Conservation (phyloP, 2,888 invertebrate species). For the Ashinkailepas kermadecensis region DNA sequence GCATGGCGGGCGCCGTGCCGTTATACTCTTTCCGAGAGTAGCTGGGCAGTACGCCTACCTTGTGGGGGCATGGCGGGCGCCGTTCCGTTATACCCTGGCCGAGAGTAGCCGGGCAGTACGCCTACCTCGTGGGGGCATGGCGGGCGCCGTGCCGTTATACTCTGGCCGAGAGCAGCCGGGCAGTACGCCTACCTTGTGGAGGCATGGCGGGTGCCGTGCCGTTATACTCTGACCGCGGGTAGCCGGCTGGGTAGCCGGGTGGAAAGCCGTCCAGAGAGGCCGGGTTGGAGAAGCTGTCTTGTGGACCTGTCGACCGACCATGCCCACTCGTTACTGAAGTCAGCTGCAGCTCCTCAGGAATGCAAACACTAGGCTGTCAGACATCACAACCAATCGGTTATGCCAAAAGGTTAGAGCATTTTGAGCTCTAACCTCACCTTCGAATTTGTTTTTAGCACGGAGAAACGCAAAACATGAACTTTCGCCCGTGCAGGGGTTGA, state of each 20-base stretch:
- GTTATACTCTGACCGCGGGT: conserved; percentile 11
- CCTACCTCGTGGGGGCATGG: neutral
- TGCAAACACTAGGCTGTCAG: too few species aligned
- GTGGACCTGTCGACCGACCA: neutral
- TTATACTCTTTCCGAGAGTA: neutral
- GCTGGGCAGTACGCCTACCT: neutral
- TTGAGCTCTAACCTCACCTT: too few species aligned
- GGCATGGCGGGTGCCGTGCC: neutral
- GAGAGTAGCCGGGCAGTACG: too few species aligned
- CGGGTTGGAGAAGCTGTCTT: conserved; percentile 28
- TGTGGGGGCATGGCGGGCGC: neutral
- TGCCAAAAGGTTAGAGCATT: too few species aligned
- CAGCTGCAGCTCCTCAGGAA: too few species aligned
- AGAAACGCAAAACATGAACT: too few species aligned
- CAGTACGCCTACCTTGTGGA: neutral
- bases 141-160: neutral
- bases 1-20: neutral
- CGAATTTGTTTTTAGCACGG: too few species aligned
- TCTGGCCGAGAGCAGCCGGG: too few species aligned
- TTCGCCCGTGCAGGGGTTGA: too few species aligned
- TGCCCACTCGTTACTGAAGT: too few species aligned
- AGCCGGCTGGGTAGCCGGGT: conserved; percentile 16
- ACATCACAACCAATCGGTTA: too few species aligned
- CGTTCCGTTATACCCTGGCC: neutral
- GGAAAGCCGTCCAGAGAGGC: conserved; percentile 29